Evolutionary conservation across 2,888 invertebrate genomes (phyloP).

Genomic region (Dysmachus trigonus): DNA sequence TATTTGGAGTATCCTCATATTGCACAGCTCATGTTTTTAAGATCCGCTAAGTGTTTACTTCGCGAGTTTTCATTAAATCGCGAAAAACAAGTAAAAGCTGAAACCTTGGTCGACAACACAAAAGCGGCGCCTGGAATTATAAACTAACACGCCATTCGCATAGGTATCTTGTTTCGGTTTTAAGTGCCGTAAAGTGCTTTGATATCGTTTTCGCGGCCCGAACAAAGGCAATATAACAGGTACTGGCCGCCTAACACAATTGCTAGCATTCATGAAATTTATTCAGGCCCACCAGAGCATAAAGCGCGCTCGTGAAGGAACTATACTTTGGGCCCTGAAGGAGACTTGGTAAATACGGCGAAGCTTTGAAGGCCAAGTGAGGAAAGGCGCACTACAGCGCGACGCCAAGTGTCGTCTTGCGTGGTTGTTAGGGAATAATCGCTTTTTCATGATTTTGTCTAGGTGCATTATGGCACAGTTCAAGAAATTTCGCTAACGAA

Average conservation of each 20-base stretch:
- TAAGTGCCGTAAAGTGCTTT: background rate
- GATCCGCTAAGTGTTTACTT: background rate
- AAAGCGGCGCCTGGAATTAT: background rate
- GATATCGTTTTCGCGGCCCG: background rate
- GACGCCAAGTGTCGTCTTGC: background rate
- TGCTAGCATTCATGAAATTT: slow-evolving; percentile 7
- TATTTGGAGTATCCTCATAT: background rate
- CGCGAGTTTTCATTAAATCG: background rate
- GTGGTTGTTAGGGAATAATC: background rate
- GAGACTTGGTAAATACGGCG: background rate
- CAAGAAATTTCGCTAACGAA: slow-evolving; percentile 6
- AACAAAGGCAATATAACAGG: slow-evolving; percentile 8
- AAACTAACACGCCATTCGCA: background rate
- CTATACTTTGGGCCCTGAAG: background rate
- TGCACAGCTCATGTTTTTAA: background rate
- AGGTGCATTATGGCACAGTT: slow-evolving; percentile 1
- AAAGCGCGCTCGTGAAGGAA: background rate
- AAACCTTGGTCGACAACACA: background rate
- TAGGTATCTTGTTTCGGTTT: slow-evolving; percentile 12
- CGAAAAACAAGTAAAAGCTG: background rate
- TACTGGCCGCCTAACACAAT: slow-evolving; percentile 7
- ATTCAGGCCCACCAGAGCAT: slow-evolving; percentile 2
- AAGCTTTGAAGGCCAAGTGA: background rate
- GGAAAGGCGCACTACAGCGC: background rate
- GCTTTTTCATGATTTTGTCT: background rate